These are phyloP conservation scores for Habroteleia sp. DNA, from an alignment of 2,888 invertebrate species.

Conservation along the genomic window DNA sequence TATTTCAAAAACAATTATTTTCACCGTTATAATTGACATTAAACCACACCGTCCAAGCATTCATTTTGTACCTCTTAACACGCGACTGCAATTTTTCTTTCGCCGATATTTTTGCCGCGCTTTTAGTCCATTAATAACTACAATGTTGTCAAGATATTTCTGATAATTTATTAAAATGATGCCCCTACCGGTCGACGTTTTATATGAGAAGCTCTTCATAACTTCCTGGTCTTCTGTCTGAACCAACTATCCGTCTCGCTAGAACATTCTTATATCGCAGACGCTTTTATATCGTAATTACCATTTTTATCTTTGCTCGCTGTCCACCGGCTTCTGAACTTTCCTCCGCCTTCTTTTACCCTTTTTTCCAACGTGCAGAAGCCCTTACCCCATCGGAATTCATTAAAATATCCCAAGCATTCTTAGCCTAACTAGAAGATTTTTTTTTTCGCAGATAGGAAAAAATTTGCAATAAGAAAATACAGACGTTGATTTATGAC, in stretches of 20 bases:
- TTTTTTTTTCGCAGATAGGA: conserved; percentile 46
- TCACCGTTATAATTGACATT: not conserved
- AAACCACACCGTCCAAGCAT: conserved; percentile 14
- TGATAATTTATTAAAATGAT: conserved; percentile 55
- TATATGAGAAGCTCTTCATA: conserved; percentile 62
- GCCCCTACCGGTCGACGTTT: conserved; percentile 27
- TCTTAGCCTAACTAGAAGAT: conserved; percentile 73
- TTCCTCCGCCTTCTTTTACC: conserved; percentile 42
- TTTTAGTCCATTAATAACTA: conserved; percentile 33
- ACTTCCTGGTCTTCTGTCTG: conserved; percentile 47
- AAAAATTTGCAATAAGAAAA: conserved; percentile 44
- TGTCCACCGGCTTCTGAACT: conserved; percentile 51
- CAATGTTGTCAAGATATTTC: conserved; percentile 53
- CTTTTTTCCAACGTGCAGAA: conserved; percentile 14
- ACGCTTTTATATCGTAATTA: conserved; percentile 78
- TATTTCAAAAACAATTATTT: not conserved
- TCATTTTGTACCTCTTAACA: conserved; percentile 28
- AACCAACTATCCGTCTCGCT: conserved; percentile 47
- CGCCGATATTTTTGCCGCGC: conserved; percentile 5
- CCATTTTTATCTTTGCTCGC: conserved; percentile 76
- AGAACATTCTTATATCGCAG: conserved; percentile 72
- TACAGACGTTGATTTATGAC: conserved; percentile 33
- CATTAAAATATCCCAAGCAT: conserved; percentile 76
- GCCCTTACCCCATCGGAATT: conserved; percentile 75
- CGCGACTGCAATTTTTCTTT: conserved; percentile 19